phyloP scores from a whole-genome alignment of 2,113 vertebrate species.

The Axis porcinus region DNA sequence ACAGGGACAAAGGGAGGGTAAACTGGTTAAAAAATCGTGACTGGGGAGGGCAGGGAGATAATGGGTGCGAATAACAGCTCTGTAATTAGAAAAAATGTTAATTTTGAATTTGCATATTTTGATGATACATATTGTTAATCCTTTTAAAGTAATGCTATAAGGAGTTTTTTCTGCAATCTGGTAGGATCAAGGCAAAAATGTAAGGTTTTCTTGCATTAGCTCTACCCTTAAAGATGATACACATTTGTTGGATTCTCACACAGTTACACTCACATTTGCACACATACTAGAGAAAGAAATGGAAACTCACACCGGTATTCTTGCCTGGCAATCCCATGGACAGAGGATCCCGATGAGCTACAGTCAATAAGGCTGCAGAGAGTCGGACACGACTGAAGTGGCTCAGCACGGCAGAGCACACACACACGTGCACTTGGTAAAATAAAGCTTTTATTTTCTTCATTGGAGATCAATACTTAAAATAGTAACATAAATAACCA shows the following conservation, averaged over 20 bases:
- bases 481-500: neutral
- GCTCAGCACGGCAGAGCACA: neutral
- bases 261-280: neutral
- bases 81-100: neutral
- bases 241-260: neutral
- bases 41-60: neutral
- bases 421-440: neutral
- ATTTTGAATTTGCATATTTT: constrained; percentile 12
- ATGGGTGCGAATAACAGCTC: neutral
- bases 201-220: neutral
- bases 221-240: neutral
- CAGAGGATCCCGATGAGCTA: neutral
- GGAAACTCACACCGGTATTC: neutral
- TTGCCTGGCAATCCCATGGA: neutral
- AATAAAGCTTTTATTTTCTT: neutral
- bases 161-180: neutral
- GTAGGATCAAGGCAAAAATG: neutral
- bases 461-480: neutral
- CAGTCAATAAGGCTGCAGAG: neutral
- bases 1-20: neutral
- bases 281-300: neutral
- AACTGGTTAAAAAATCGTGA: neutral
- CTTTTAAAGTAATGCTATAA: neutral
- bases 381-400: rapidly evolving
- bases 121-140: neutral